phyloP scores from a whole-genome alignment of 2,888 invertebrate genomes.

The Cataglyphis rosenhaueri region DNA sequence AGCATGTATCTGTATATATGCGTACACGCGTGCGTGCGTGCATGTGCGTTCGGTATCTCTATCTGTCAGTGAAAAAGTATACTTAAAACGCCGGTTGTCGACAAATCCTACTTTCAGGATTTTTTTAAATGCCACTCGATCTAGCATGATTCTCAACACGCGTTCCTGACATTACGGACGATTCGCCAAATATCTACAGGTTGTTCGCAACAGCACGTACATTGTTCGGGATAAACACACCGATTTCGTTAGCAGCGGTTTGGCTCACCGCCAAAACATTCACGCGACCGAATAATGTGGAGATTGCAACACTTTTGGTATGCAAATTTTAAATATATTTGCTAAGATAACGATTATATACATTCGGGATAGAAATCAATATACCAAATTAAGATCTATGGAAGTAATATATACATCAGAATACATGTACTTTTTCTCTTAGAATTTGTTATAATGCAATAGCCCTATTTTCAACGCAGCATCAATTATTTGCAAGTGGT shows the following conservation, averaged over 20 bases:
- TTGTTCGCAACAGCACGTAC: slow-evolving; percentile 79
- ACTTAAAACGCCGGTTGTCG: slow-evolving; percentile 45
- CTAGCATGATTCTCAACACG: slow-evolving; percentile 36
- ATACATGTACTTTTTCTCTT: background rate
- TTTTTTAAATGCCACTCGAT: slow-evolving; percentile 51
- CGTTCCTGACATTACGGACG: slow-evolving; percentile 50
- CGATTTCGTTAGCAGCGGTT: slow-evolving; percentile 79
- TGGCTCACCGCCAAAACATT: slow-evolving; percentile 80
- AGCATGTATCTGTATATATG: background rate
- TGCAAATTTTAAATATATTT: slow-evolving; percentile 40
- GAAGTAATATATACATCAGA: background rate
- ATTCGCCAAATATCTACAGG: slow-evolving; percentile 80
- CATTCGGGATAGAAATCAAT: background rate
- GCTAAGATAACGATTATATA: background rate
- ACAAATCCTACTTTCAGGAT: slow-evolving; percentile 42
- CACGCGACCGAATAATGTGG: slow-evolving; percentile 70
- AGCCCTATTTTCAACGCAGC: background rate
- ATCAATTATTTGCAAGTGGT: slow-evolving; percentile 2
- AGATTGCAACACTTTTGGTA: slow-evolving; percentile 67
- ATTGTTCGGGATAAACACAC: slow-evolving; percentile 79
- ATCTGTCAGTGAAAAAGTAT: slow-evolving; percentile 49
- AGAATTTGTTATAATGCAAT: background rate
- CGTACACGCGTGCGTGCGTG: background rate
- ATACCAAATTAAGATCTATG: background rate
- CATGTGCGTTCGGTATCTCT: background rate